Evolutionary conservation across 2,113 vertebrate genomes (phyloP).

Genomic region (Electrona antarctica): DNA sequence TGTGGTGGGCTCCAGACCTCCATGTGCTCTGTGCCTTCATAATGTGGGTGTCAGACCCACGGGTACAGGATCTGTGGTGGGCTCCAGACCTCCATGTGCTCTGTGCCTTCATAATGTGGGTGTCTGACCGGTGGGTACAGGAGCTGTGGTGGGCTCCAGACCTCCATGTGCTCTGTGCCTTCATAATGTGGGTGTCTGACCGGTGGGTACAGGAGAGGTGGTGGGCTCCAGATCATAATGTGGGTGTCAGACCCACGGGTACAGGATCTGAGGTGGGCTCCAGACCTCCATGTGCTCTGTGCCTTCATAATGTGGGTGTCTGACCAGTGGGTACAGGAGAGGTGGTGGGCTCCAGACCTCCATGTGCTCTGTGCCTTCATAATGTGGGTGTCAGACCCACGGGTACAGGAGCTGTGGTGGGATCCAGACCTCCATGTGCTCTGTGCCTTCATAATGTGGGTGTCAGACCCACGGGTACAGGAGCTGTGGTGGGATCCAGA

Average conservation of each 20-base stretch:
- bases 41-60: too few species aligned
- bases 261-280: slow-evolving; percentile 42
- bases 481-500: slow-evolving; percentile 49
- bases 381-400: slow-evolving; percentile 32
- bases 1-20: too few species aligned
- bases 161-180: too few species aligned
- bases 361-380: slow-evolving; percentile 19
- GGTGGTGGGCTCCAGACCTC: slow-evolving; percentile 65
- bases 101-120: too few species aligned
- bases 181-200: too few species aligned
- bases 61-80: slow-evolving; percentile 29
- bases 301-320: too few species aligned
- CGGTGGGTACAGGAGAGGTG: slow-evolving; percentile 32
- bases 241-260: slow-evolving; percentile 46
- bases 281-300: slow-evolving; percentile 66
- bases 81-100: too few species aligned
- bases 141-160: too few species aligned
- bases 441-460: too few species aligned
- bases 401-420: slow-evolving; percentile 30
- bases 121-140: too few species aligned
- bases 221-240: slow-evolving; percentile 51
- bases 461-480: slow-evolving; percentile 52
- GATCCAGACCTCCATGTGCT: slow-evolving; percentile 71
- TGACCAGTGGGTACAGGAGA: slow-evolving; percentile 58
- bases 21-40: too few species aligned